Conservation (phyloP, 2,797 vertebrate species). For the Myotis vivesi region DNA sequence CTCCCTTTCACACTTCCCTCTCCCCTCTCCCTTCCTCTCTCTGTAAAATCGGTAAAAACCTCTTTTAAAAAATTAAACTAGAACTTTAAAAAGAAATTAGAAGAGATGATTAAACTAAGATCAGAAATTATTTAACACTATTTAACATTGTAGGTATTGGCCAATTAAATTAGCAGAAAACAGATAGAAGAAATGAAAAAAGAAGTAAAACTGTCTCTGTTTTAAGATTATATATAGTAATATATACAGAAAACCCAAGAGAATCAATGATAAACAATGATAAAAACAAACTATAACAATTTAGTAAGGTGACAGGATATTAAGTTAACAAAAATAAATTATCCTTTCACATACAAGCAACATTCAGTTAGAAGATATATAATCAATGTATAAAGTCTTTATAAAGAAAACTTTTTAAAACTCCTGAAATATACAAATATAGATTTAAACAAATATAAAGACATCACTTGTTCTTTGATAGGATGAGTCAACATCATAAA, state of each 20-base stretch:
- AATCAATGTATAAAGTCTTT: neutral
- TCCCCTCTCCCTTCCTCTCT: neutral
- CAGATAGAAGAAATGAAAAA: neutral
- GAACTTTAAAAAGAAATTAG: neutral
- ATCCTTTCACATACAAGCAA: neutral
- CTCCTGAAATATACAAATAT: slow-evolving; percentile 6
- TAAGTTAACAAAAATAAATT: slow-evolving; percentile 48
- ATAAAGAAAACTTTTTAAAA: neutral
- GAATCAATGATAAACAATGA: neutral
- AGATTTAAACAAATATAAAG: slow-evolving; percentile 18
- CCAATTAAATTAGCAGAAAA: slow-evolving; percentile 18
- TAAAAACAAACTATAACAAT: slow-evolving; percentile 26
- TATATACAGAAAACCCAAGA: slow-evolving; percentile 30
- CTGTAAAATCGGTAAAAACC: neutral
- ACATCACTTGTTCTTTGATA: neutral
- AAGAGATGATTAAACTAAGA: neutral
- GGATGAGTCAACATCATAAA: slow-evolving; percentile 37
- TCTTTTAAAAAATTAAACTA: neutral
- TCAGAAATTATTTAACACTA: slow-evolving; percentile 25
- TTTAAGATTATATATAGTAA: neutral
- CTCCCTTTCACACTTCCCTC: neutral
- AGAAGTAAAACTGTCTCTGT: neutral
- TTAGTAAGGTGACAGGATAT: neutral
- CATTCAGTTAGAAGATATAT: neutral
- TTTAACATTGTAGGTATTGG: neutral